Evolutionary conservation across 2,888 invertebrate genomes (phyloP).

Genomic region (Hedya salicella): DNA sequence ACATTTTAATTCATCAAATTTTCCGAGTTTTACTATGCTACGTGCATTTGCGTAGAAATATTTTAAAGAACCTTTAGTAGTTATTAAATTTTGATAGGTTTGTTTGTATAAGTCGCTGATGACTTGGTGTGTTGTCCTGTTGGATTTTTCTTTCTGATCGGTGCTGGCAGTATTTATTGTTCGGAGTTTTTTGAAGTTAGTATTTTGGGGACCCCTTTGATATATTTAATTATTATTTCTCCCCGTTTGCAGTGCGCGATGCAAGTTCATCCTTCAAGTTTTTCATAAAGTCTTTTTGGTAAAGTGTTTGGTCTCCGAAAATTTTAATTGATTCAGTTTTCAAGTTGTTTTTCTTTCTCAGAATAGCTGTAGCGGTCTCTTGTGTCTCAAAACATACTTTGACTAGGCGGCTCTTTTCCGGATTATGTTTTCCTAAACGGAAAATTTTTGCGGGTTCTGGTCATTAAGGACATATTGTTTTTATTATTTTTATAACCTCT

Average conservation of each 20-base stretch:
- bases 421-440: too few species aligned
- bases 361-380: not conserved
- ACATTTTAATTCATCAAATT: too few species aligned
- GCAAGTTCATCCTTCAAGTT: not conserved
- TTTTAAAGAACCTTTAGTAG: too few species aligned
- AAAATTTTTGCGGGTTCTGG: not conserved
- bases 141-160: too few species aligned
- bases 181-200: not conserved
- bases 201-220: constrained; percentile 1
- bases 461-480: not conserved
- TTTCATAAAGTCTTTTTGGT: not conserved
- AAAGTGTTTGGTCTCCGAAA: not conserved
- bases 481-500: not conserved
- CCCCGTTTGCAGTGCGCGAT: not conserved
- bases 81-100: too few species aligned
- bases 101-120: too few species aligned
- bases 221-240: not conserved
- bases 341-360: not conserved
- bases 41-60: too few species aligned
- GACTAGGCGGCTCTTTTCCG: not conserved
- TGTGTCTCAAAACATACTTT: not conserved
- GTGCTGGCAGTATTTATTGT: too few species aligned
- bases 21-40: too few species aligned
- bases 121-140: too few species aligned
- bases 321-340: not conserved